phyloP scores from a whole-genome alignment of 2,888 invertebrate genomes.

The Cheilosia soror region DNA sequence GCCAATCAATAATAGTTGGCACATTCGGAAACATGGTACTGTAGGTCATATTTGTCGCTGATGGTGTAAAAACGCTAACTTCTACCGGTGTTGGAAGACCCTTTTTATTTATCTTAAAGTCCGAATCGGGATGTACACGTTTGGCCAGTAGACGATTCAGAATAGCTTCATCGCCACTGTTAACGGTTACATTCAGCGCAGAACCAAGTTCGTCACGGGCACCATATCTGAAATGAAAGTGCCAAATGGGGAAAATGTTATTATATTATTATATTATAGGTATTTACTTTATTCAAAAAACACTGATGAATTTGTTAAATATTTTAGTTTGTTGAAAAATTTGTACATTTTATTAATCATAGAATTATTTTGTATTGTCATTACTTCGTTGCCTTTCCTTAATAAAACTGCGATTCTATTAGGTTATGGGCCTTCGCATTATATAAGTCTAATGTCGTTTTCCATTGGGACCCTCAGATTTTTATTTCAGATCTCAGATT shows the following conservation, averaged over 20 bases:
- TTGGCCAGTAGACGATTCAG: constrained; percentile 93
- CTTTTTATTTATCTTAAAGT: constrained; percentile 96
- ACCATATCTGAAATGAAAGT: constrained; percentile 85
- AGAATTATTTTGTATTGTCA: too few species aligned
- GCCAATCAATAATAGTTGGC: constrained; percentile 96
- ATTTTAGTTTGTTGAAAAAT: too few species aligned
- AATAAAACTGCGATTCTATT: too few species aligned
- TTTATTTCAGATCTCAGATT: too few species aligned
- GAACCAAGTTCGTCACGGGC: constrained; percentile 94
- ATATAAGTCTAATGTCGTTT: too few species aligned
- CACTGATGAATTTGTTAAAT: too few species aligned
- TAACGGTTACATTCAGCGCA: constrained; percentile 91
- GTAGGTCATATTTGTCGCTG: constrained; percentile 89
- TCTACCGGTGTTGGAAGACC: constrained; percentile 86
- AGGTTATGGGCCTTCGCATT: too few species aligned
- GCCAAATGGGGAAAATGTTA: neutral
- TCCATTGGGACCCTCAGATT: too few species aligned
- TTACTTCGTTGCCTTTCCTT: too few species aligned
- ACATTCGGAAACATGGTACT: constrained; percentile 92
- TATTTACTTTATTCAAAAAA: too few species aligned
- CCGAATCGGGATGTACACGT: constrained; percentile 95
- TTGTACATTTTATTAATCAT: too few species aligned
- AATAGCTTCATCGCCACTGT: constrained; percentile 89
- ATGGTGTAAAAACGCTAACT: constrained; percentile 82
- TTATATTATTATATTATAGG: too few species aligned